Conservation (phyloP, 1,140 invertebrate species). For the Drosophila truncata region DNA sequence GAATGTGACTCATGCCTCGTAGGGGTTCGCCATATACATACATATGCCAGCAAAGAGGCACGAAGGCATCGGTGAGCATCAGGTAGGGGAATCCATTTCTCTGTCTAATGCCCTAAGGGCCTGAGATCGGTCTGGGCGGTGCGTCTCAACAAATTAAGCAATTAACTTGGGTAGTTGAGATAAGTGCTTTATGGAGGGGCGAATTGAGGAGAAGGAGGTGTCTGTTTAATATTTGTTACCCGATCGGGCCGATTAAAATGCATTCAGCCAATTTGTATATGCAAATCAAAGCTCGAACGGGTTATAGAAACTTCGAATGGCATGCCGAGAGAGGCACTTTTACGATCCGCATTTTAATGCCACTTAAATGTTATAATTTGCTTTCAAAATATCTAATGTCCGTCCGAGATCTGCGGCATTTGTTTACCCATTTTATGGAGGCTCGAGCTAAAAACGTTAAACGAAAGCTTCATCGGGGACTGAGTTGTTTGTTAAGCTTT, state of each 20-base stretch:
- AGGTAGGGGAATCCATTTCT: slow-evolving; percentile 36
- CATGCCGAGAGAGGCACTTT: slow-evolving; percentile 29
- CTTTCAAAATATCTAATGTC: slow-evolving; percentile 75
- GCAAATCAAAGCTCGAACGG: slow-evolving; percentile 55
- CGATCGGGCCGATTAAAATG: slow-evolving; percentile 61
- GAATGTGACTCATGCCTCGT: slow-evolving; percentile 33
- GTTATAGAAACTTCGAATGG: slow-evolving; percentile 41
- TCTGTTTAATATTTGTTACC: slow-evolving; percentile 59
- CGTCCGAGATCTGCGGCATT: slow-evolving; percentile 39
- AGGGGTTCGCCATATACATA: slow-evolving; percentile 29
- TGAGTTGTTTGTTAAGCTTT: slow-evolving; percentile 25
- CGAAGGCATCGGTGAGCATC: slow-evolving; percentile 5
- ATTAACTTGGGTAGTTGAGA: slow-evolving; percentile 79
- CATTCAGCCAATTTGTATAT: slow-evolving; percentile 69
- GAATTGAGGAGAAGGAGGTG: slow-evolving; percentile 7
- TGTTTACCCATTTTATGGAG: slow-evolving; percentile 54
- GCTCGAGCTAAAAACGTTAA: slow-evolving; percentile 42
- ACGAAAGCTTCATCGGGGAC: slow-evolving; percentile 30
- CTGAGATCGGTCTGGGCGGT: slow-evolving; percentile 1
- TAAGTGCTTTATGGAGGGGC: slow-evolving; percentile 33
- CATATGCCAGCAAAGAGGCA: neutral
- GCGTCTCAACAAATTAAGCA: slow-evolving; percentile 71
- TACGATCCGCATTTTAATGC: slow-evolving; percentile 59
- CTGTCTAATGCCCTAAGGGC: slow-evolving; percentile 45
- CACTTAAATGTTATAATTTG: slow-evolving; percentile 76